Evolutionary conservation across 1,140 invertebrate species (phyloP).

Genomic region (Frieseomelitta varia): DNA sequence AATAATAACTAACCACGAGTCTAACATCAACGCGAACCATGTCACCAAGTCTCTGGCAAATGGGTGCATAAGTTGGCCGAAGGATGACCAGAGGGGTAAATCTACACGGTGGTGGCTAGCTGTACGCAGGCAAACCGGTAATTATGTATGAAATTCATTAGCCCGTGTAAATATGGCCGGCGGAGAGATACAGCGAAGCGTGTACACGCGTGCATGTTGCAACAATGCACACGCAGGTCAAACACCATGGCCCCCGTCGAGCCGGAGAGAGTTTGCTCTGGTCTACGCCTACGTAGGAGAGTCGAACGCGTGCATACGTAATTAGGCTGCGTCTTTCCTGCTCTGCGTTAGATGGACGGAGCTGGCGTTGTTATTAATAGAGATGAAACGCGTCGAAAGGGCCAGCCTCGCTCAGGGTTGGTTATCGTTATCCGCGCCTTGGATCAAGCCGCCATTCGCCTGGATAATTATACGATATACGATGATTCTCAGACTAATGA

Average conservation of each 20-base stretch:
- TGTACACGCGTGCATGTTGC: conserved; percentile 17
- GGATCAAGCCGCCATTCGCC: background rate
- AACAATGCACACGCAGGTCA: conserved; percentile 36
- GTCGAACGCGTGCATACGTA: conserved; percentile 34
- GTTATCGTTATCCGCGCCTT: background rate
- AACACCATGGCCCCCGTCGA: conserved; percentile 23
- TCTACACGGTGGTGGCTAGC: background rate
- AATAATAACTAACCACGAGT: background rate
- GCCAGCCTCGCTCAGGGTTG: background rate
- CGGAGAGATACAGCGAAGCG: background rate
- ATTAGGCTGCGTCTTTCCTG: conserved; percentile 40
- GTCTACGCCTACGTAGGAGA: background rate
- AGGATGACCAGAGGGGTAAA: background rate
- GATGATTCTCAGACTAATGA: background rate
- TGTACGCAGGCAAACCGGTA: conserved; percentile 34
- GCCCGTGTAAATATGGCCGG: conserved; percentile 68
- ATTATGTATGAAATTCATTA: conserved; percentile 78
- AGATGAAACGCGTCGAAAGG: conserved; percentile 22
- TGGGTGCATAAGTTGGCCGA: no score
- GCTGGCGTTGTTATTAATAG: conserved; percentile 25
- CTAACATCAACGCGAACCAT: background rate
- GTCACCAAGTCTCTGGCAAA: background rate
- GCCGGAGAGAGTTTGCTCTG: background rate
- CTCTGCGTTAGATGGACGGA: background rate
- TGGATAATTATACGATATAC: background rate